These are phyloP conservation scores for Zosterops pallidus DNA, from an alignment of 2,113 vertebrate species.

Conservation along the genomic window DNA sequence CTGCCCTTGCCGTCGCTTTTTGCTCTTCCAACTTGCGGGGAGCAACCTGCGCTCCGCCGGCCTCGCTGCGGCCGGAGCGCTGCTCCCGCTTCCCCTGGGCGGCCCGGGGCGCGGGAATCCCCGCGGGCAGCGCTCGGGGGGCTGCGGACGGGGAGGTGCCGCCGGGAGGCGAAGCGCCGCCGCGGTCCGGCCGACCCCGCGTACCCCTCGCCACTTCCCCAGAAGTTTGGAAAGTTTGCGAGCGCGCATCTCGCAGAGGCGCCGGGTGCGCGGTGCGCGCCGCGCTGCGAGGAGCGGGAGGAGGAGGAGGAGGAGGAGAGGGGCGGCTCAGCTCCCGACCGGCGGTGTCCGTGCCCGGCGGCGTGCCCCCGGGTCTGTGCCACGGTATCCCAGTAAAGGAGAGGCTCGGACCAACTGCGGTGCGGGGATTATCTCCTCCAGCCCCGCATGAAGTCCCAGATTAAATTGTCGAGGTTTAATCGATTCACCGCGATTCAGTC, in stretches of 20 bases:
- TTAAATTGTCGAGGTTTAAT: neutral
- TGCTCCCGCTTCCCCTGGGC: neutral
- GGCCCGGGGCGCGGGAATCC: neutral
- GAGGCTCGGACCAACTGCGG: neutral
- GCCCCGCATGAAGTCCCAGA: neutral
- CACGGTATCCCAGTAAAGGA: neutral
- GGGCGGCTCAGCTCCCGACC: neutral
- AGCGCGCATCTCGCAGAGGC: neutral
- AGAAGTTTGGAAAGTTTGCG: slow-evolving; percentile 39
- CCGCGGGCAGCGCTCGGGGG: neutral
- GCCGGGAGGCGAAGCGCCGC: neutral
- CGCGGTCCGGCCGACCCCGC: neutral
- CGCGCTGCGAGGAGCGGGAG: neutral
- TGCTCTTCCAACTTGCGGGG: neutral
- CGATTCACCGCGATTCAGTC: neutral
- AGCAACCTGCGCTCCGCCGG: neutral
- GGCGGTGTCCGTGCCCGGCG: neutral
- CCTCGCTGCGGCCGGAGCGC: neutral
- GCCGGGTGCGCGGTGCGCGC: neutral
- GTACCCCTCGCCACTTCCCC: neutral
- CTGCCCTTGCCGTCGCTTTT: neutral
- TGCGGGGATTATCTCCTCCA: neutral
- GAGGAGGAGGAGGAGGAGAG: neutral
- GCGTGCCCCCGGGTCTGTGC: neutral
- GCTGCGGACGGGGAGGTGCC: neutral